Conservation (phyloP, 1,140 invertebrate species). For the Campoletis sonorensis region DNA sequence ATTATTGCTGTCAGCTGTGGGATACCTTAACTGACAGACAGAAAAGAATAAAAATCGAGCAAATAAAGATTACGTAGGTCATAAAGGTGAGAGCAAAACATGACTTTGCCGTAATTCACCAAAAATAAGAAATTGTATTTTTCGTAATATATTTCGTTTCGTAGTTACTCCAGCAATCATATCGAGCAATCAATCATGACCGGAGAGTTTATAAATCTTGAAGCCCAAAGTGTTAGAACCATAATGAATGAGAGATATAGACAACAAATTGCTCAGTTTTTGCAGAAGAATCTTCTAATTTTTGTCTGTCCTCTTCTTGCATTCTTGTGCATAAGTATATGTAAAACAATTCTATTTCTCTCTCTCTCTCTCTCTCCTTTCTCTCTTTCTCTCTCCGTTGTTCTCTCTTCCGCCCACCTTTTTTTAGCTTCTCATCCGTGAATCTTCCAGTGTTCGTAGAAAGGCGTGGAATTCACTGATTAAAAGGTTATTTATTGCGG, state of each 20-base stretch:
- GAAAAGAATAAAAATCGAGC: too few species aligned
- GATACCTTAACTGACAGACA: too few species aligned
- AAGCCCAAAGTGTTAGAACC: conserved; percentile 55
- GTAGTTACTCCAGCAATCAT: neutral
- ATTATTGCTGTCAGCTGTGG: too few species aligned
- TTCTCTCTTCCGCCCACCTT: neutral
- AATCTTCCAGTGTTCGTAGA: neutral
- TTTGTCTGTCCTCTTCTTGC: conserved; percentile 43
- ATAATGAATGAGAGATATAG: conserved; percentile 59
- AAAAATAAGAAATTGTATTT: too few species aligned
- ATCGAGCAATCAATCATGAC: conserved; percentile 46
- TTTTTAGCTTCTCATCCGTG: neutral
- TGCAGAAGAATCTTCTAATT: conserved; percentile 57
- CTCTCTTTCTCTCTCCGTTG: conserved; percentile 18
- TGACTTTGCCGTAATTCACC: neutral
- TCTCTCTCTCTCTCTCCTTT: neutral
- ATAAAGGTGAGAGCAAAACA: too few species aligned
- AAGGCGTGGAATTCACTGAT: conserved; percentile 60
- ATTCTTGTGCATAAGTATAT: conserved; percentile 11
- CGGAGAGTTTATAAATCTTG: conserved; percentile 55
- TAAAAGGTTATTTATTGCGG: conserved; percentile 67
- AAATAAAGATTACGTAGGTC: too few species aligned
- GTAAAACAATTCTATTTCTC: neutral
- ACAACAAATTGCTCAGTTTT: conserved; percentile 25
- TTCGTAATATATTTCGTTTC: too few species aligned